Conservation (phyloP, 2,797 vertebrate species). For the Oophaga sylvatica region DNA sequence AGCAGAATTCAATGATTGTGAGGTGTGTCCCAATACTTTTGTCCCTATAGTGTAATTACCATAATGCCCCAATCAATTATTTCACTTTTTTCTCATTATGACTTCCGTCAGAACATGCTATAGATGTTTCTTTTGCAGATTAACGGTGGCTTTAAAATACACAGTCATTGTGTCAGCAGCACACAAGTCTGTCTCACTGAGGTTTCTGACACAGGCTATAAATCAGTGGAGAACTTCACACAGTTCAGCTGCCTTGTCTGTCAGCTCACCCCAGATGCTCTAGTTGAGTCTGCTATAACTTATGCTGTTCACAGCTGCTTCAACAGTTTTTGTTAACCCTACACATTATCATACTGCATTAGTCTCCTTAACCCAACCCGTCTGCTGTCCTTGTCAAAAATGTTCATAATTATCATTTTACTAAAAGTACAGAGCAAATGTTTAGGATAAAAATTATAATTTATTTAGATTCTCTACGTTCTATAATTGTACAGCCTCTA, state of each 20-base stretch:
- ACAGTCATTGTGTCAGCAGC: constrained; percentile 44
- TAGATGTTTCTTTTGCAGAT: not conserved
- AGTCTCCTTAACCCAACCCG: not conserved
- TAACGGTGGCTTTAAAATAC: constrained; percentile 44
- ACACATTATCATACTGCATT: not conserved
- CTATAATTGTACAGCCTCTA: not conserved
- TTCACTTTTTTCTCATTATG: not conserved
- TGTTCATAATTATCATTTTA: not conserved
- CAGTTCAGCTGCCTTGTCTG: constrained; percentile 49
- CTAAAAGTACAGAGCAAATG: not conserved
- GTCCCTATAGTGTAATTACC: no score
- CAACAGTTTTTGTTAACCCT: constrained; percentile 39
- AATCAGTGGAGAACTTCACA: constrained; percentile 52
- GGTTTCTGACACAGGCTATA: constrained; percentile 38
- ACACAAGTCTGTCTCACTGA: constrained; percentile 40
- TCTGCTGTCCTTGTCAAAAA: not conserved
- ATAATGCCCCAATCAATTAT: not conserved
- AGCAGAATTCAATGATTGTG: no score
- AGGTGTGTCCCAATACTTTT: no score
- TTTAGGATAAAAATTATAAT: not conserved
- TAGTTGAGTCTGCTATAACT: constrained; percentile 48
- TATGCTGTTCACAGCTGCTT: constrained; percentile 41
- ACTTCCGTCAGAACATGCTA: not conserved
- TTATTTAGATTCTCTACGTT: not conserved
- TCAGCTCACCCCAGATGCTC: constrained; percentile 53